Conservation (phyloP, 2,888 invertebrate genomes). For the Drosophila neotestacea region DNA sequence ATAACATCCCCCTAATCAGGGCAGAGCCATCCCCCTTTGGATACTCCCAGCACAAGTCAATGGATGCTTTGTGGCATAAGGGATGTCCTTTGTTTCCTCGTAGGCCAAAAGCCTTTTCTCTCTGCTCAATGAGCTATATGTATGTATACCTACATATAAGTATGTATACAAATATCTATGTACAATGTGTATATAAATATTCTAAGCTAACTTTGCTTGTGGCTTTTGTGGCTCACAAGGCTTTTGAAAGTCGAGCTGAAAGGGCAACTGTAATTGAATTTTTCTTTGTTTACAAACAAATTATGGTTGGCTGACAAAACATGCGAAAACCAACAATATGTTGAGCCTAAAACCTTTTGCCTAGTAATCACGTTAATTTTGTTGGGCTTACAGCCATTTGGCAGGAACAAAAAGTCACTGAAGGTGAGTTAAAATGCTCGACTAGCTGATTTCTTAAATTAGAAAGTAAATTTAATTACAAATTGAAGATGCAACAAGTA, state of each 20-base stretch:
- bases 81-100: slow-evolving; percentile 45
- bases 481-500: not conserved
- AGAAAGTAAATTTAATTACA: not conserved
- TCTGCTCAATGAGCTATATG: slow-evolving; percentile 28
- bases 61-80: slow-evolving; percentile 22
- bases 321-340: slow-evolving; percentile 41
- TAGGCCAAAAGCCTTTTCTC: slow-evolving; percentile 31
- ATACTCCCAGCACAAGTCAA: slow-evolving; percentile 28
- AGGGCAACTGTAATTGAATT: slow-evolving; percentile 71
- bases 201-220: slow-evolving; percentile 53
- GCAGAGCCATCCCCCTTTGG: not conserved
- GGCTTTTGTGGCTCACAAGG: slow-evolving; percentile 62
- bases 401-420: not conserved
- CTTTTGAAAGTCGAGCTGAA: slow-evolving; percentile 42
- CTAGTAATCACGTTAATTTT: slow-evolving; percentile 53
- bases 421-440: not conserved
- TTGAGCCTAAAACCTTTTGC: slow-evolving; percentile 26
- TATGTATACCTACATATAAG: slow-evolving; percentile 6
- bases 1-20: slow-evolving; percentile 3
- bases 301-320: slow-evolving; percentile 66
- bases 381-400: slow-evolving; percentile 21
- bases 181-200: slow-evolving; percentile 15
- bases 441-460: not conserved
- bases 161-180: not conserved
- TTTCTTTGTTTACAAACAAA: slow-evolving; percentile 74